Evolutionary conservation across 2,888 invertebrate genomes (phyloP).

Genomic region (Aricia artaxerxes): DNA sequence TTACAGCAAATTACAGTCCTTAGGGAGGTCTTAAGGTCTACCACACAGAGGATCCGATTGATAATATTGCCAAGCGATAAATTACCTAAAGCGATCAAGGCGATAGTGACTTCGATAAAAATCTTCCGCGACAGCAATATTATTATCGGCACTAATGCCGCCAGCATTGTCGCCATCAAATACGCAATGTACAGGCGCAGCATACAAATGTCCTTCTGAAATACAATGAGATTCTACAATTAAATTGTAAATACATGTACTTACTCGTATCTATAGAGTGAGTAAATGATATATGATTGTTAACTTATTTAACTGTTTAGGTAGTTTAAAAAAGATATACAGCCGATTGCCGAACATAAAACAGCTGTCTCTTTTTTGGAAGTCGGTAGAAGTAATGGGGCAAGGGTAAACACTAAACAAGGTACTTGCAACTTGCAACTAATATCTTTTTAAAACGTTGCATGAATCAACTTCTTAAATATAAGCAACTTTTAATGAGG

Average conservation of each 20-base stretch:
- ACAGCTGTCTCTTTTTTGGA: too few species aligned
- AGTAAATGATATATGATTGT: neutral
- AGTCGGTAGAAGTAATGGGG: too few species aligned
- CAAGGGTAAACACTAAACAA: too few species aligned
- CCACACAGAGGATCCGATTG: neutral
- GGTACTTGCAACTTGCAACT: too few species aligned
- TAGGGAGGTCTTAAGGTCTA: constrained; percentile 10
- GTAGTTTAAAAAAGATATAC: too few species aligned
- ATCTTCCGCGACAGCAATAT: constrained; percentile 57
- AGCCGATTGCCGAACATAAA: too few species aligned
- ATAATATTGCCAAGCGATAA: constrained; percentile 18
- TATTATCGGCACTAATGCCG: constrained; percentile 60
- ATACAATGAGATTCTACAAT: constrained; percentile 38
- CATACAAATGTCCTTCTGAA: constrained; percentile 69
- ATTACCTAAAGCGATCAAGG: constrained; percentile 62
- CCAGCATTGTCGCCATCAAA: constrained; percentile 57
- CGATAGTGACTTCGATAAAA: constrained; percentile 55
- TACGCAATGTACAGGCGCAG: constrained; percentile 67
- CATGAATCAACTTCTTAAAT: too few species aligned
- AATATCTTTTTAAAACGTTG: too few species aligned
- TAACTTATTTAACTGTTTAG: too few species aligned
- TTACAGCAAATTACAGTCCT: constrained; percentile 21
- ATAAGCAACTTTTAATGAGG: too few species aligned
- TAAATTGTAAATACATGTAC: neutral
- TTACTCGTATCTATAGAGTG: neutral